Evolutionary conservation across 2,113 vertebrate species (phyloP), one percentile per base, ranked within the genome.

Genomic region (Chaetodon auriga): DNA sequence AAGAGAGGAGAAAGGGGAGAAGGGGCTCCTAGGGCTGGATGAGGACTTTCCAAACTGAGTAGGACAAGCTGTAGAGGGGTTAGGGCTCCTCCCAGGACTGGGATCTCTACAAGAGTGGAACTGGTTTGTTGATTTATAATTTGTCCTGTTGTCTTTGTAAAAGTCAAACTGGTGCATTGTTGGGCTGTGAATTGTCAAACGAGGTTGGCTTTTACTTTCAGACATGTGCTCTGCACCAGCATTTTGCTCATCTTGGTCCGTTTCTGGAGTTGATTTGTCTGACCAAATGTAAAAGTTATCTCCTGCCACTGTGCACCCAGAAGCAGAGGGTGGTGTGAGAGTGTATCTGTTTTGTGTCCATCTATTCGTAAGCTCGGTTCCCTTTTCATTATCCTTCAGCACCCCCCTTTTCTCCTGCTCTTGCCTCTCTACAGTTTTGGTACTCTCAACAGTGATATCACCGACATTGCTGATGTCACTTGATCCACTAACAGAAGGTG

Each of bases 1-100:
- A 35, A 91, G 74, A 51, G 88, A 93, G n/a, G 90, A 74, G 41
- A 94, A 92, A 0, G 90, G 90, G 46, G 89, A 93, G 88, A 90
- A 91, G 6, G 91, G 90, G 21, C 91, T 93, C 25, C 91, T 92
- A 5, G 92, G 83, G 55, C 89, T 83, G 7, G 89, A 19, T 30
- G 92, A 65, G 19, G 93, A 89, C 58, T 85, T 93, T 45, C 73
- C 85, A 38, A 80, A 70, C 36, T 77, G 88, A 64, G 60, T 25
- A 25, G 84, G 45, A 54, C 62, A 84, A 54, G 55, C 23, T 57
- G 69, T 15, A 45, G 83, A 83, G 16, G 75, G 30, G 43, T 55
- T 85, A 3, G 73, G 62, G 46, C 48, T 72, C 45, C 41, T 77
- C 51, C 60, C 55, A 12, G 82, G 66, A 75, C 78, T 93, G 51